These are phyloP conservation scores for Synodontis membranacea DNA, from an alignment of 2,113 vertebrate genomes.

Conservation along the genomic window DNA sequence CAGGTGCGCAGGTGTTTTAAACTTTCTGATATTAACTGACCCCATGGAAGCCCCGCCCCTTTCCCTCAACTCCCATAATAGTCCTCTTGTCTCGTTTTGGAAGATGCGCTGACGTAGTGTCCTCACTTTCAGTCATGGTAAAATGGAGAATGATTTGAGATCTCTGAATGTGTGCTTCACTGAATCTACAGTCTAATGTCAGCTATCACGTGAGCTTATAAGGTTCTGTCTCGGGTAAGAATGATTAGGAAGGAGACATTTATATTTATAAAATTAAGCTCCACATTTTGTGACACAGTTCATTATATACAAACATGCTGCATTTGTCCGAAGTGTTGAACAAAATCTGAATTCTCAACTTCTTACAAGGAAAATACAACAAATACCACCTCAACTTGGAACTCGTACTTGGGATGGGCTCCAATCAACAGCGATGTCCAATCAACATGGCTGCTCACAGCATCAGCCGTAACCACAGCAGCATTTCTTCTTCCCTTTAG, in stretches of 20 bases:
- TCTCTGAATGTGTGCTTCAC: too few relatives aligned
- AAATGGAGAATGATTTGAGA: background rate
- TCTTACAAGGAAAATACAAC: too few relatives aligned
- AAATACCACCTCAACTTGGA: too few relatives aligned
- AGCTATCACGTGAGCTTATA: background rate
- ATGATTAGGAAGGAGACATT: background rate
- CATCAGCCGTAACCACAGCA: too few relatives aligned
- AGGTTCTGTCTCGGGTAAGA: background rate
- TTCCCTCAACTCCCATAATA: background rate
- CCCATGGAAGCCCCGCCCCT: background rate
- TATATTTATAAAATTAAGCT: too few relatives aligned
- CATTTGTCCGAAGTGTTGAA: background rate
- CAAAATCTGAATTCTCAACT: too few relatives aligned
- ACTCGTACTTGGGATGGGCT: too few relatives aligned
- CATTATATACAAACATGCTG: background rate
- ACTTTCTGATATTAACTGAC: background rate
- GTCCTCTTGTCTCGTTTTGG: background rate
- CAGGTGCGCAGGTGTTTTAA: background rate
- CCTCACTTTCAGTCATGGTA: background rate
- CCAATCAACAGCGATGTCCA: too few relatives aligned
- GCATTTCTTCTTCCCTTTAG: background rate
- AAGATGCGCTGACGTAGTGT: too few relatives aligned
- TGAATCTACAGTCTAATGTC: too few relatives aligned
- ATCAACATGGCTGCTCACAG: background rate
- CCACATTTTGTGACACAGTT: too few relatives aligned